These are phyloP conservation scores for Amphimallon solstitiale DNA, from an alignment of 2,888 invertebrate genomes.

Conservation along the genomic window DNA sequence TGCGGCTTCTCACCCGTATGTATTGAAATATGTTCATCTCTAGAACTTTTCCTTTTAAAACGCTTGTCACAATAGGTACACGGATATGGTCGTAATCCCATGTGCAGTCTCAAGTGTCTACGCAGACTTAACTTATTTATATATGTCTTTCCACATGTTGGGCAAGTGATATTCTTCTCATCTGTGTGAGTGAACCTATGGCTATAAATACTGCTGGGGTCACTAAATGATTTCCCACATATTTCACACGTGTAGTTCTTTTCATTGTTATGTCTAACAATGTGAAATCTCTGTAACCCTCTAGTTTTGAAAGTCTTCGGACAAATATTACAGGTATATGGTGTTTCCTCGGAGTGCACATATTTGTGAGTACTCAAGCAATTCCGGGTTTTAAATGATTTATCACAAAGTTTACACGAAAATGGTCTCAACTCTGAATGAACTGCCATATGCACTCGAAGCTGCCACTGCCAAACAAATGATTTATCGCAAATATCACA, in stretches of 20 bases:
- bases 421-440: background rate
- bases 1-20: conserved; percentile 56
- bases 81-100: conserved; percentile 3
- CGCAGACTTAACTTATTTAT: background rate
- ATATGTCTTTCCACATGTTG: background rate
- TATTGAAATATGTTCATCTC: conserved; percentile 42
- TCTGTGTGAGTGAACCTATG: background rate
- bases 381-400: background rate
- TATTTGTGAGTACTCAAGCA: background rate
- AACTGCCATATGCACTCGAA: background rate
- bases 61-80: conserved; percentile 42
- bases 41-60: conserved; percentile 34
- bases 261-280: background rate
- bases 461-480: background rate
- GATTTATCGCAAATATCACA: conserved; percentile 20
- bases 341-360: background rate
- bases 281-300: background rate
- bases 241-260: conserved; percentile 5
- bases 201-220: background rate
- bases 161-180: background rate
- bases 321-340: background rate
- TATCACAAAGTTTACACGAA: conserved; percentile 17
- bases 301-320: background rate
- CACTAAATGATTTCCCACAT: conserved; percentile 8
- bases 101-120: background rate